Base-by-base conservation (phyloP, 2,797 vertebrate genomes). In the Poecilia velifera region DNA sequence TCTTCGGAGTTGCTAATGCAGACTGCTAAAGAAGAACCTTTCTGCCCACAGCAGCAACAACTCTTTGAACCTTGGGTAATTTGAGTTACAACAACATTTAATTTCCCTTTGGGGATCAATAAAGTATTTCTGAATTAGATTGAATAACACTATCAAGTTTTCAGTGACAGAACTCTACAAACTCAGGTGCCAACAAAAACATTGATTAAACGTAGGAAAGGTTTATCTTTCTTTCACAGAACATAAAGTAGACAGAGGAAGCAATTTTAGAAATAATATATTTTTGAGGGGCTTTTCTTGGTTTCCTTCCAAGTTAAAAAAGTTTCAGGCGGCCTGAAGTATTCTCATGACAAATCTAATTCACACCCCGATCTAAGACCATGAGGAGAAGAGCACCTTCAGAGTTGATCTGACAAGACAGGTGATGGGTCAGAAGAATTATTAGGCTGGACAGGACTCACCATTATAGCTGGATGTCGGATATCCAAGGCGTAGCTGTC, bases 401-500 rank as follows among this genome's bases (percentile, higher is more conserved):
- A 83, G 80, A 74, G 59, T 77, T 72, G 75, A 84, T 77, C 46
- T 78, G n/a, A 41, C 18, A 72, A n/a, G 53, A 46, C n/a, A 46
- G 13, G 3, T 72, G 68, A 46, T n/a, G 71, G 13, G 45, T 53
- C 36, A 80, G 51, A 68, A 82, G 59, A 92, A 45, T 49, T 49
- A 77, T 49, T 53, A 22, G 34, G 74, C 66, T 74, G 46, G 73
- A 78, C 75, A 77, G 49, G 14, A 87, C 89, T 92, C 91, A 99
- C 98, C 94, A 93, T 95, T 90, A 99, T 94, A 0, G 98, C 96
- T 78, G 97, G 92, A 92, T 98, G 96, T 55, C 97, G 96, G 81
- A 99, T 98, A 92, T 99, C 98, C 87, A 99, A 93, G 0, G 96
- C 96, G 22, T 97, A 98, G 84, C 80, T 95, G 80, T 96, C 93